Evolutionary conservation across 1,140 invertebrate species (phyloP).

Genomic region (Drosophila ogumai): DNA sequence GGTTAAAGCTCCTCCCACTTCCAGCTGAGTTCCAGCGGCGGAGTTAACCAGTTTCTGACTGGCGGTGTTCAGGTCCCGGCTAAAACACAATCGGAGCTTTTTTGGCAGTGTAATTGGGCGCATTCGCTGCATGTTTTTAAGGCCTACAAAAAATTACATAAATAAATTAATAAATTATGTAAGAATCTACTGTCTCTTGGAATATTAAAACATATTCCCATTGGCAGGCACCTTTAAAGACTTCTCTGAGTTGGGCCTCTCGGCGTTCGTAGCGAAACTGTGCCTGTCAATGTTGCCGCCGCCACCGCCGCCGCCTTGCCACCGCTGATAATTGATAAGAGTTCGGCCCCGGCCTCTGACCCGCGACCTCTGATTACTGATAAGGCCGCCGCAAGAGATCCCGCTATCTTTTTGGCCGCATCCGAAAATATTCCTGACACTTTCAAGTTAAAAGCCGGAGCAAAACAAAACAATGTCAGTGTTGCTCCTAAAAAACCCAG

Average conservation of each 20-base stretch:
- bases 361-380: slow-evolving; percentile 9
- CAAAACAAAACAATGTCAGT: slow-evolving; percentile 13
- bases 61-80: slow-evolving; percentile 37
- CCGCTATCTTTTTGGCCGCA: slow-evolving; percentile 27
- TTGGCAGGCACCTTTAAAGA: background rate
- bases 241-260: slow-evolving; percentile 5
- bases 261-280: slow-evolving; percentile 22
- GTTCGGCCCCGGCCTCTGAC: slow-evolving; percentile 1
- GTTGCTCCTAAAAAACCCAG: no score
- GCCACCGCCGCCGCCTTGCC: background rate
- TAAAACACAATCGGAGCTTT: slow-evolving; percentile 31
- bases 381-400: slow-evolving; percentile 18
- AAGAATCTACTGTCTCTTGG: background rate
- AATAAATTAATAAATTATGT: background rate
- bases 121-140: slow-evolving; percentile 30
- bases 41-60: slow-evolving; percentile 21
- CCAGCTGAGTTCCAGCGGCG: slow-evolving; percentile 15
- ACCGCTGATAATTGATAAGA: slow-evolving; percentile 4
- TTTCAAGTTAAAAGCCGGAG: background rate
- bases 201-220: background rate
- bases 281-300: background rate
- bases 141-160: background rate
- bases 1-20: slow-evolving; percentile 19
- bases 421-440: slow-evolving; percentile 6
- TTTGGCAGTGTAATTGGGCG: slow-evolving; percentile 20